A percentile compares a stretch with the other conserved stretches of the same genome.
Conservation (phyloP, 1,140 invertebrate genomes). For the Bombus affinis region DNA sequence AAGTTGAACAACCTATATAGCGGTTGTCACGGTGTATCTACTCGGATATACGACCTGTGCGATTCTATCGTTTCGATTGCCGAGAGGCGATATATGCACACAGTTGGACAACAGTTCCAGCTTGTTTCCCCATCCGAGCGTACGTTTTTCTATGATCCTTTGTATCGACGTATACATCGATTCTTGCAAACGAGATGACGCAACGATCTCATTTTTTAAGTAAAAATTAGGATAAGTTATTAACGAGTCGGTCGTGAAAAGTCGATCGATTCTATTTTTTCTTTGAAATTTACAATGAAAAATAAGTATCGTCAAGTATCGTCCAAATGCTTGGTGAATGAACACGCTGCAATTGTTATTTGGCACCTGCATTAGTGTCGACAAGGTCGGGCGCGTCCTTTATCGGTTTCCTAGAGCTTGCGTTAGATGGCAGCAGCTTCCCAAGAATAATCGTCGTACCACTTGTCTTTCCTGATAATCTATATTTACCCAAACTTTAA, state of each 20-base stretch:
- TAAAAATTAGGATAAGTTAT: background rate
- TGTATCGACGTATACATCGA: too few relatives aligned
- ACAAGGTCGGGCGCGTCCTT: slow-evolving; percentile 26
- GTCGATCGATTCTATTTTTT: background rate
- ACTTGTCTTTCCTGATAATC: background rate
- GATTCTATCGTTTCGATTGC: background rate
- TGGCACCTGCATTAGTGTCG: background rate
- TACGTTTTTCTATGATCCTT: too few relatives aligned
- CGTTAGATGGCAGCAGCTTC: slow-evolving; percentile 66
- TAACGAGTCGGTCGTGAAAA: background rate
- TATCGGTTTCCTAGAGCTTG: slow-evolving; percentile 47
- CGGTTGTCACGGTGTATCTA: background rate
- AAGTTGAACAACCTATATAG: background rate
- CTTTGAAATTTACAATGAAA: background rate
- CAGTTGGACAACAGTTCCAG: background rate
- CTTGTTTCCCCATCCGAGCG: background rate
- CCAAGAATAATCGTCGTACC: slow-evolving; percentile 5
- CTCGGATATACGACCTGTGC: background rate
- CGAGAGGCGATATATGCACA: background rate
- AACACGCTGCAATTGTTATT: background rate
- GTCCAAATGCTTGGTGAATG: background rate
- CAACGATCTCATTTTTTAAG: too few relatives aligned
- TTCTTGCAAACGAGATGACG: too few relatives aligned
- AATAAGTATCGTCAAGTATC: background rate
- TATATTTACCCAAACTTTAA: slow-evolving; percentile 45